These are phyloP conservation scores for Callimico goeldii DNA, from an alignment of 2,797 vertebrate species.

Conservation along the genomic window DNA sequence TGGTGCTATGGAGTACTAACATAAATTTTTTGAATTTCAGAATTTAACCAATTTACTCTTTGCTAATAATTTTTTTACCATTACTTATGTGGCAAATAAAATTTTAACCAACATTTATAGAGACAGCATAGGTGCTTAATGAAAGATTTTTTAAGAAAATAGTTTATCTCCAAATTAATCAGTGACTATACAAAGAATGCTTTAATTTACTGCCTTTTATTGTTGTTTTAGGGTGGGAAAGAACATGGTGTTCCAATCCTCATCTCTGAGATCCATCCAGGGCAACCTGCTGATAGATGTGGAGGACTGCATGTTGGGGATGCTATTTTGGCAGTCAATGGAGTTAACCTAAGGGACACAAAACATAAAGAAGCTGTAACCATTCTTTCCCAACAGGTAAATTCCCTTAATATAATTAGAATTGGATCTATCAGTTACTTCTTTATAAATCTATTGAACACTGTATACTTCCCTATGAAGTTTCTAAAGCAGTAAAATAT, in stretches of 20 bases:
- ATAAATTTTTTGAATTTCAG: background rate
- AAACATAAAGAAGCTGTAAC: constrained; percentile 99
- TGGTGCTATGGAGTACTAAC: background rate
- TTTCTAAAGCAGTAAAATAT: constrained; percentile 12
- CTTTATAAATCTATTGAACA: constrained; percentile 1
- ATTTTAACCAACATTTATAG: background rate
- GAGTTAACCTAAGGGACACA: constrained; percentile 96
- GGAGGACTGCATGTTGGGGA: constrained; percentile 97
- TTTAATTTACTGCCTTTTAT: background rate
- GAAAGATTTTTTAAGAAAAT: constrained; percentile 42
- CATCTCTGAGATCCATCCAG: constrained; percentile 97
- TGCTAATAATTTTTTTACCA: constrained; percentile 13
- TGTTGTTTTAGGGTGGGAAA: constrained; percentile 92
- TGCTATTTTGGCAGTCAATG: constrained; percentile 97
- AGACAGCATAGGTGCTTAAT: background rate
- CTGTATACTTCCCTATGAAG: background rate
- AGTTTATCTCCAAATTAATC: background rate
- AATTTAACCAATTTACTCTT: background rate
- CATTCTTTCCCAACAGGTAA: constrained; percentile 98
- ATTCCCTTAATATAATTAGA: constrained; percentile 19
- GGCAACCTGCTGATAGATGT: constrained; percentile 96
- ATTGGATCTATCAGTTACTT: background rate
- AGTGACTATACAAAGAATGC: background rate
- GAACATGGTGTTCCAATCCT: constrained; percentile 98
- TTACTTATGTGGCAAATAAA: constrained; percentile 35